Base-by-base conservation (phyloP, 35 echinoderm and acorn worm genomes). In the Chiridota heheva region DNA sequence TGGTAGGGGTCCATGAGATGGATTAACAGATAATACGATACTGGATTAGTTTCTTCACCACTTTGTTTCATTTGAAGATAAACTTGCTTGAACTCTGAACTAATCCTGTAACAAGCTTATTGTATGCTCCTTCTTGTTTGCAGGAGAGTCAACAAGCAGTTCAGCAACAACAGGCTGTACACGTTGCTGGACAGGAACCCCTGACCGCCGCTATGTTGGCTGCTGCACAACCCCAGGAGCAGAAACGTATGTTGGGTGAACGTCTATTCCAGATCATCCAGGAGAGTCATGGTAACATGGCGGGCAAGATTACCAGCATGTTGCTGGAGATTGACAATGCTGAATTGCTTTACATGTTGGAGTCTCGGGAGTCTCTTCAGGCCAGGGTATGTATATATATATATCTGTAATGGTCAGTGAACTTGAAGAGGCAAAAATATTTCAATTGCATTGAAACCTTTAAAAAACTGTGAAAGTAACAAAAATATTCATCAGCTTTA, bases 171-270 rank as follows among this genome's bases (percentile, higher is more conserved):
- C 90, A 88, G 60, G 90, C 84, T 69, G 84, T 97, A 36, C 88
- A 91, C 42, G 89, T 91, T 15, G 82, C 94, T 7, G 94, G 88
- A 40, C 94, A 91, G 72, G 80, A 84, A 16, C 94, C 94, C 25
- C 61, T 97, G 79, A 90, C 94, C 5, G 39, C 88, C 6, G 33
- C 45, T 42, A 97, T 88, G 84, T 88, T 97, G 94, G 88, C 94
- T 10, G 41, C 67, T 1, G 94, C 89, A 72, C 83, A 17, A 22
- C 79, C 89, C 36, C 89, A 91, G 25, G 88, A 97, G 58, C 94
- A 97, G 89, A 96, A 96, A 63, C 92, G 91, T 70, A 91, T 96
- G 87, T 82, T 96, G 65, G 92, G 92, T 5, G 92, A 90, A 83
- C 92, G 87, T 86, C 84, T 96, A 39, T 96, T 87, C 78, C 76